Conservation (phyloP, 2,888 invertebrate genomes). For the Sussaba pulchella region DNA sequence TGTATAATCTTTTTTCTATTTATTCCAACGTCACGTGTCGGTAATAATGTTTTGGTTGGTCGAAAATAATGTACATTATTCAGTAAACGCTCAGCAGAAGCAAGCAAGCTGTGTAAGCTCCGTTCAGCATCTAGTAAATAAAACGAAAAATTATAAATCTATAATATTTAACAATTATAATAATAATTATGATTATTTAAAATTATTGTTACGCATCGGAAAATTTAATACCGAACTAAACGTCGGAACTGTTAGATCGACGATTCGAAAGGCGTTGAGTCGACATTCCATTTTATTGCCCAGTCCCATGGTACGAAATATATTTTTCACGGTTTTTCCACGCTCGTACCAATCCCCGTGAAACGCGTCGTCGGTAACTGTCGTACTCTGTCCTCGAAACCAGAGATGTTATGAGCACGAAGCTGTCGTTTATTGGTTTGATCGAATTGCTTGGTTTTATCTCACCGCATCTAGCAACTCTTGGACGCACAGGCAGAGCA, state of each 20-base stretch:
- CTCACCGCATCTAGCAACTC: conserved; percentile 73
- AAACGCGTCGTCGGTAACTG: conserved; percentile 68
- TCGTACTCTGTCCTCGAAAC: conserved; percentile 64
- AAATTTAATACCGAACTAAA: conserved; percentile 56
- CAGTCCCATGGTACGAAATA: conserved; percentile 62
- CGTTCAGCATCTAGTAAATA: conserved; percentile 43
- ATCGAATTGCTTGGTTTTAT: background rate
- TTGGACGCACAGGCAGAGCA: conserved; percentile 72
- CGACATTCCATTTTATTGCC: conserved; percentile 68
- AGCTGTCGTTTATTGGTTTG: background rate
- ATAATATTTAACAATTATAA: background rate
- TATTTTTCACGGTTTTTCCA: conserved; percentile 42
- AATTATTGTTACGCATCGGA: background rate
- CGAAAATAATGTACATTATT: no score
- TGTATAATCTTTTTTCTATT: no score
- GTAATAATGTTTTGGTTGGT: no score
- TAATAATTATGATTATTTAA: background rate
- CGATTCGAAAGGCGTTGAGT: conserved; percentile 62
- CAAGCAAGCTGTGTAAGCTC: conserved; percentile 53
- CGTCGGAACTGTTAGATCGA: conserved; percentile 71
- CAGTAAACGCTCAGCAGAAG: conserved; percentile 43
- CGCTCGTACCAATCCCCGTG: conserved; percentile 69
- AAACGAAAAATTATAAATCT: background rate
- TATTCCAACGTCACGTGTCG: no score
- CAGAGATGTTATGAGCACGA: conserved; percentile 1